Evolutionary conservation across 2,888 invertebrate species (phyloP), one percentile per base, ranked within the genome.

Genomic region (Rugalucina vietnamica): DNA sequence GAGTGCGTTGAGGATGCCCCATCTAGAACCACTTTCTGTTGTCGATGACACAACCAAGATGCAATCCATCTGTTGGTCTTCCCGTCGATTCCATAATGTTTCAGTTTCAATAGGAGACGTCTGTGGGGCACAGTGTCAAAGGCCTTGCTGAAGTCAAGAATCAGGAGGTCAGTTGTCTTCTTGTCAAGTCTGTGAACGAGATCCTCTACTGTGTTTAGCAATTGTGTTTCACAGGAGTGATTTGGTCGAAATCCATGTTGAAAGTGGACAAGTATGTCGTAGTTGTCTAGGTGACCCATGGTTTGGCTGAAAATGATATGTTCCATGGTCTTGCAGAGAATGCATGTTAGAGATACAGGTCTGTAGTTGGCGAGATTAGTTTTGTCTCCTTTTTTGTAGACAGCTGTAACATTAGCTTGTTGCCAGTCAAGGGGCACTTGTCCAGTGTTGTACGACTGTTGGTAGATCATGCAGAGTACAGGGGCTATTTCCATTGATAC

Each of bases 381-480:
- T 18, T 60, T 60, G 60, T 60, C 29, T 27, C 60, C 60, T 29
- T 60, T 60, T 18, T 60, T 60, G 60, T 29, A 60, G 29, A 60
- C 60, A 60, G n/a, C n/a, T n/a, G n/a, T 60, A 29, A n/a, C n/a
- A n/a, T n/a, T n/a, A n/a, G 27, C 60, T 10, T 60, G 60, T 29
- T 60, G 60, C 60, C 60, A 60, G 39, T 77, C 78, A 10, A 49
- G 50, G 49, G 82, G 72, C 37, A 83, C 83, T 60, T 79, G 27
- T 21, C 75, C 49, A 5, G 79, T 76, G 50, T 83, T 65, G 24
- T 69, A 82, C 32, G 77, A 81, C 29, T 80, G 80, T 39, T 84
- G 77, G 60, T 81, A 84, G 4, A 84, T 79, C 1, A 77, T 18
- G 10, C 34, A 29, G 5, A 84, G 57, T 14, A 69, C 50, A 72